A percentile compares a stretch with the other conserved stretches of the same genome.
These are phyloP conservation scores for Lepidurus arcticus DNA, from an alignment of 1,140 invertebrate genomes.

Conservation along the genomic window DNA sequence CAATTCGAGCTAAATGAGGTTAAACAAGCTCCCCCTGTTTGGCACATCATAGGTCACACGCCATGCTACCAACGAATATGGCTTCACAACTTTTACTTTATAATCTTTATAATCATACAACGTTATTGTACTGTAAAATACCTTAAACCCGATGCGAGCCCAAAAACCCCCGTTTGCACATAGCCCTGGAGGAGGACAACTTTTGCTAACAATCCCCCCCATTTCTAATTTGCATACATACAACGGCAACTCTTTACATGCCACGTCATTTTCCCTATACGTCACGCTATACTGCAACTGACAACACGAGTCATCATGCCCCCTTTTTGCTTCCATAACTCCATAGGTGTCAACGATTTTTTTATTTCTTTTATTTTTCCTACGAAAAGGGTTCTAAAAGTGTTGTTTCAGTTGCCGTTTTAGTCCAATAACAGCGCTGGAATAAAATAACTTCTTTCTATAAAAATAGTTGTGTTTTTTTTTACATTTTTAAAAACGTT, in stretches of 20 bases:
- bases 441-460: not conserved
- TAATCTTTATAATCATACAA: conserved; percentile 10
- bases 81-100: not conserved
- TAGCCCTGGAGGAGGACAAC: not conserved
- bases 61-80: not conserved
- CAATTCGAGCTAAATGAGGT: not conserved
- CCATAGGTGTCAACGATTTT: not conserved
- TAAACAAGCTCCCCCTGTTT: conserved; percentile 7
- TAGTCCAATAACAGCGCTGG: not conserved
- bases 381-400: not conserved
- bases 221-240: not conserved
- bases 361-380: not conserved
- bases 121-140: not conserved
- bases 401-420: not conserved
- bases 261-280: not conserved
- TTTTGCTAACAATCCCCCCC: not conserved
- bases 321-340: not conserved
- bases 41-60: conserved; percentile 3
- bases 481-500: not conserved
- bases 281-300: not conserved
- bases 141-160: not conserved
- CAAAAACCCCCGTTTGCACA: not conserved
- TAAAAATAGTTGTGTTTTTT: not conserved
- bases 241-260: conserved; percentile 7
- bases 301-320: not conserved